Conservation (phyloP, 2,797 vertebrate species). For the Ibycter americanus region DNA sequence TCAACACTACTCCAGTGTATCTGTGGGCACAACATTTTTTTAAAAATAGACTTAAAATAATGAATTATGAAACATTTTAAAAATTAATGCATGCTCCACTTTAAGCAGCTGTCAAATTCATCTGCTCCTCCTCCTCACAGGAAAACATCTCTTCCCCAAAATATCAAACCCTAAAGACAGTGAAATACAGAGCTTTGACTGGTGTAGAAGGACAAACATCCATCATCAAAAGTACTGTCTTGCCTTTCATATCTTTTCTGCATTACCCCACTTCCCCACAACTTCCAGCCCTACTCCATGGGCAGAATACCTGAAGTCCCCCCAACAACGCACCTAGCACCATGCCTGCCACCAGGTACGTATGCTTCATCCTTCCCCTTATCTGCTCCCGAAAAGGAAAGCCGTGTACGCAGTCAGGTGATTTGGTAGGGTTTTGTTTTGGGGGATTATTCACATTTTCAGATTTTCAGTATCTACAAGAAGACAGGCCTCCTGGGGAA, state of each 20-base stretch:
- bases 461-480: not conserved
- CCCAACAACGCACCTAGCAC: not conserved
- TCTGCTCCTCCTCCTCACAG: slow-evolving; percentile 44
- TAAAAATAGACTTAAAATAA: slow-evolving; percentile 48
- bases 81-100: slow-evolving; percentile 72
- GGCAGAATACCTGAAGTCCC: not conserved
- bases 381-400: not conserved
- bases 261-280: not conserved
- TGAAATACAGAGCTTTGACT: not conserved
- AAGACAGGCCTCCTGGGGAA: not conserved
- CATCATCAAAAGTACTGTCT: not conserved
- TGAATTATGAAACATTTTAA: slow-evolving; percentile 76
- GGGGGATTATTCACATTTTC: not conserved
- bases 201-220: not conserved
- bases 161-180: not conserved
- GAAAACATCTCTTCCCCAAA: not conserved
- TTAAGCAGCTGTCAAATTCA: slow-evolving; percentile 73
- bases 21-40: not conserved
- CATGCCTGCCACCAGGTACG: fast-evolving
- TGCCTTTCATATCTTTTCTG: not conserved
- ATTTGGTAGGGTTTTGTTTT: not conserved
- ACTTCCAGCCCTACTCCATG: not conserved
- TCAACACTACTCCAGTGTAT: not conserved
- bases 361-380: not conserved
- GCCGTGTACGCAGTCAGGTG: not conserved